Evolutionary conservation across 2,113 vertebrate genomes (phyloP).

Genomic region (Chaenocephalus aceratus): DNA sequence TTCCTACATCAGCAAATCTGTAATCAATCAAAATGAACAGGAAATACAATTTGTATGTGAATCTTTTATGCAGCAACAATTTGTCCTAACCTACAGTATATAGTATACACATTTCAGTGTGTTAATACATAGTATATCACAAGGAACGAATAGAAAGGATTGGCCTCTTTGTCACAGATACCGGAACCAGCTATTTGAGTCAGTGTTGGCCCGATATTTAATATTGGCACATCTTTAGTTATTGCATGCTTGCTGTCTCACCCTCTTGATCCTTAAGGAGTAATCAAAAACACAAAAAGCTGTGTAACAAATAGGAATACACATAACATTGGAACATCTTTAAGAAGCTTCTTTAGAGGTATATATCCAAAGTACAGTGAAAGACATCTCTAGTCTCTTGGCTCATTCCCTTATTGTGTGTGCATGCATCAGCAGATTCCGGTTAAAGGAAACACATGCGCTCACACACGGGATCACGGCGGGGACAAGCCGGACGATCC

Average conservation of each 20-base stretch:
- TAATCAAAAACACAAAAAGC: background rate
- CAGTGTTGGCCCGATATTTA: background rate
- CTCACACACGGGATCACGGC: slow-evolving; percentile 28
- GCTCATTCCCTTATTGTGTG: slow-evolving; percentile 3
- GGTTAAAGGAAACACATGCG: slow-evolving; percentile 14
- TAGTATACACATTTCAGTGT: too few species aligned
- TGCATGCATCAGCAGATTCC: slow-evolving; percentile 31
- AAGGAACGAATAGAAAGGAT: too few species aligned
- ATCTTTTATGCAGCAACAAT: too few species aligned
- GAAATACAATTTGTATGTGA: too few species aligned
- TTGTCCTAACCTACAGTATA: too few species aligned
- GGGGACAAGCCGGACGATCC: slow-evolving; percentile 40
- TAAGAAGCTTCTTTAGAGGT: too few species aligned
- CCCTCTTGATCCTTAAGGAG: too few species aligned
- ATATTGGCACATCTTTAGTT: background rate
- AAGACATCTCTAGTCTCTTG: background rate
- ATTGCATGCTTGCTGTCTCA: background rate
- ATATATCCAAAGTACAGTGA: background rate
- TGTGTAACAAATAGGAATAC: background rate
- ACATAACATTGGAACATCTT: background rate
- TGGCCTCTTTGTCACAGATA: background rate
- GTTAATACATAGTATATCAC: too few species aligned
- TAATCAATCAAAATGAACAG: too few species aligned
- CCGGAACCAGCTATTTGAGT: background rate
- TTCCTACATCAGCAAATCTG: too few species aligned